phyloP scores from a whole-genome alignment of 2,888 invertebrate genomes.

The Meganola albula region DNA sequence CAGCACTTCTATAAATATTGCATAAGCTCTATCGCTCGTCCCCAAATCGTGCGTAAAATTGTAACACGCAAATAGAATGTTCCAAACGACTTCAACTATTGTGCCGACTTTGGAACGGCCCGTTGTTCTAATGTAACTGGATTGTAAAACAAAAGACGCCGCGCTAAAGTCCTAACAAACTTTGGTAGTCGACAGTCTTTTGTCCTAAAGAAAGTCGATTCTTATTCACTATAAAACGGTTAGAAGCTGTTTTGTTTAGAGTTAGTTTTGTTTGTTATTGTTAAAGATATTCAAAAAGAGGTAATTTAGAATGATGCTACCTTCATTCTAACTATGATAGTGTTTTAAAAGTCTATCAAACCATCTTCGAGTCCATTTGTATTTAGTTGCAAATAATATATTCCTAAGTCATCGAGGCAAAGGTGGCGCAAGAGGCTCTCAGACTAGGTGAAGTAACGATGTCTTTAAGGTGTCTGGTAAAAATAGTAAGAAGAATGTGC shows the following conservation, averaged over 20 bases:
- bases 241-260: conserved; percentile 20
- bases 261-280: conserved; percentile 12
- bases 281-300: conserved; percentile 7
- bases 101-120: conserved; percentile 43
- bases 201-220: conserved; percentile 52
- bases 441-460: too few relatives aligned
- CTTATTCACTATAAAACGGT: conserved; percentile 35
- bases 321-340: too few relatives aligned
- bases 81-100: conserved; percentile 55
- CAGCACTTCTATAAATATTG: too few relatives aligned
- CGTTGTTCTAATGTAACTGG: conserved; percentile 57
- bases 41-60: conserved; percentile 57
- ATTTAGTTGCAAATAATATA: too few relatives aligned
- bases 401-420: too few relatives aligned
- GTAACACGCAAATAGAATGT: conserved; percentile 47
- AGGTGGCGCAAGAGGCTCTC: too few relatives aligned
- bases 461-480: too few relatives aligned
- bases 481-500: too few relatives aligned
- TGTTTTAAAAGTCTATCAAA: too few relatives aligned
- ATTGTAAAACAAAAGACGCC: conserved; percentile 58
- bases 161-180: conserved; percentile 43
- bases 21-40: conserved; percentile 39
- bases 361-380: too few relatives aligned
- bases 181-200: conserved; percentile 57
- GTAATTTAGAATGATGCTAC: too few relatives aligned